phyloP scores from a whole-genome alignment of 2,113 vertebrate species.

The Lophura nycthemera region DNA sequence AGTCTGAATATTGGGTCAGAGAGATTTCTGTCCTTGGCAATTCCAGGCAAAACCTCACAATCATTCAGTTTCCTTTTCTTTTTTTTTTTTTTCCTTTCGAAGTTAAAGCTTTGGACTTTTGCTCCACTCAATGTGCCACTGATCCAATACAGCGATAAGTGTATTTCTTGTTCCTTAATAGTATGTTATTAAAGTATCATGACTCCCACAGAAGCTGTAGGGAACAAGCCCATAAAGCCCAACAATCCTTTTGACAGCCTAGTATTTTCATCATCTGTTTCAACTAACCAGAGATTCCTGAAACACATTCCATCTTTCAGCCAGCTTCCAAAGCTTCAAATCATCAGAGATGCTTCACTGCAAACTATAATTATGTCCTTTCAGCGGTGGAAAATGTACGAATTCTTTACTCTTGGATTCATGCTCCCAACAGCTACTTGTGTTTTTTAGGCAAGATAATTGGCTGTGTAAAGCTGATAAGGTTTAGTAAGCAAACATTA shows the following conservation, averaged over 20 bases:
- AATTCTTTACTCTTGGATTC: neutral
- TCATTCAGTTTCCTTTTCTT: neutral
- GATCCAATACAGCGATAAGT: neutral
- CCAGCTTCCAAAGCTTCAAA: neutral
- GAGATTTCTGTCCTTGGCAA: neutral
- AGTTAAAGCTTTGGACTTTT: neutral
- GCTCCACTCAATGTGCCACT: neutral
- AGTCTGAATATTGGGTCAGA: neutral
- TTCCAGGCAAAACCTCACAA: neutral
- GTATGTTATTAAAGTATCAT: neutral
- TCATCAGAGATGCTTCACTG: neutral
- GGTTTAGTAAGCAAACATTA: neutral
- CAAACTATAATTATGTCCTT: neutral
- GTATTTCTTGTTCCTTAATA: neutral
- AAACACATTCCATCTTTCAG: neutral
- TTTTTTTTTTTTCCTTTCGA: neutral
- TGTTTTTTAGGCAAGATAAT: slow-evolving; percentile 30
- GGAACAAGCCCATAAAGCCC: neutral
- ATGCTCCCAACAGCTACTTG: neutral
- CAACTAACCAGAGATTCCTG: neutral
- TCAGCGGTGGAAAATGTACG: neutral
- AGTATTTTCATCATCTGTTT: neutral
- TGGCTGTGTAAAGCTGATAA: neutral
- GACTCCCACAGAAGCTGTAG: neutral
- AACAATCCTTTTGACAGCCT: neutral